Conservation (phyloP, 2,113 vertebrate genomes). For the Thamnaconus septentrionalis region DNA sequence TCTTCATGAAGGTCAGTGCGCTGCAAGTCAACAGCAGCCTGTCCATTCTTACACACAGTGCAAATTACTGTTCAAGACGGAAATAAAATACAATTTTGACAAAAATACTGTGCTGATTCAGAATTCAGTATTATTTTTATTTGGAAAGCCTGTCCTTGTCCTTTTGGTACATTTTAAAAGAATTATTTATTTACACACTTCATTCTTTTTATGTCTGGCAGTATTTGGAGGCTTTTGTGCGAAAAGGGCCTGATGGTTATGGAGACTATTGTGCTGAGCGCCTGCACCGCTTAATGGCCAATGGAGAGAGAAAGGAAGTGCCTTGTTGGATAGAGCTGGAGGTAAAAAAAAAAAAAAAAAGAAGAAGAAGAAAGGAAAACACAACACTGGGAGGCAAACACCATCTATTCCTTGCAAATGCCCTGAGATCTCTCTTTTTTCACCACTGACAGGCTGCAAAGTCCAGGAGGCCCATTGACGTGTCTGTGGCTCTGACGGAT, state of each 20-base stretch:
- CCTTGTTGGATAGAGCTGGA: conserved; percentile 89
- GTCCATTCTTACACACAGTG: not conserved
- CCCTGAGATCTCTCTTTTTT: not conserved
- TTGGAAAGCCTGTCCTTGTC: no score
- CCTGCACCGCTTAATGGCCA: conserved; percentile 78
- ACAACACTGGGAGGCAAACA: no score
- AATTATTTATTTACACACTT: no score
- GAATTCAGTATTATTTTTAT: no score
- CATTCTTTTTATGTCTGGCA: conserved; percentile 38
- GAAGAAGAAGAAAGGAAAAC: no score
- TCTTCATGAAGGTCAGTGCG: conserved; percentile 81
- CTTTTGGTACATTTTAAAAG: no score
- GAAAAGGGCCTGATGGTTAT: conserved; percentile 75
- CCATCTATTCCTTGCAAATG: not conserved
- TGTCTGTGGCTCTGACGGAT: conserved; percentile 78
- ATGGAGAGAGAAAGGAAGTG: conserved; percentile 82
- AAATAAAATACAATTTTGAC: not conserved
- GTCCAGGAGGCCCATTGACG: conserved; percentile 76
- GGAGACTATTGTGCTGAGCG: conserved; percentile 81
- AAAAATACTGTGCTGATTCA: not conserved
- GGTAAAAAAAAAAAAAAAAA: no score
- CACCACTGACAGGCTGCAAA: conserved; percentile 79
- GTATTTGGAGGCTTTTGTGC: conserved; percentile 88
- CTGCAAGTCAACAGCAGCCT: not conserved
- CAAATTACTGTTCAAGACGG: no score